Evolutionary conservation across 2,888 invertebrate genomes (phyloP), one percentile per base, ranked within the genome.

Genomic region (Melanostoma scalare): DNA sequence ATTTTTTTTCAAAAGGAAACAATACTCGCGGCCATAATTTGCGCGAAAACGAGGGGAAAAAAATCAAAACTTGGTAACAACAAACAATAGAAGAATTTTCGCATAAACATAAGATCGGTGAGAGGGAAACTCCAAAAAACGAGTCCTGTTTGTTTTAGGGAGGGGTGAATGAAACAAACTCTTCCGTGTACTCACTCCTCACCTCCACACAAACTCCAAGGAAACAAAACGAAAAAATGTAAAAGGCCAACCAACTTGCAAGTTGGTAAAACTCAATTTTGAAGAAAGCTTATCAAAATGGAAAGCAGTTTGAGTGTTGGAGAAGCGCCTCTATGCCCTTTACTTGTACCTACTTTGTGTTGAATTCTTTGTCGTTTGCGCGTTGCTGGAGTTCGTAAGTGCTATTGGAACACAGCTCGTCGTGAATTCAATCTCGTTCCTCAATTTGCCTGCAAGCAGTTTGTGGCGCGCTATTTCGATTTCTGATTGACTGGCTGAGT

Each of bases 221-320:
- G 35, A 36, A 63, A 63, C 9, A 42, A 6, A 3, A 48, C 10
- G 5, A 52, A 8, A 56, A 38, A 9, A 48, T 48, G 30, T 56
- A 46, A 33, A 50, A 40, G 58, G 67, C 67, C 67, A 55, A 75
- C 38, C 30, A 72, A 58, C 56, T 63, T 63, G 63, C 50, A 79
- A 75, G 44, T 71, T 79, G 48, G 48, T 20, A 56, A 77, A 82
- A 82, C 77, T 82, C 77, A 82, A 77, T 82, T 82, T 73, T 52
- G 20, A 33, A 56, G 48, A 82, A 63, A 72, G 56, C 72, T 77
- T 77, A 76, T 71, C 69, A 60, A 61, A 56, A 77, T 71, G 55
- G 35, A 31, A 40, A 69, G 8, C n/a, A 6, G 55, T 63, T n/a
- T 9, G 20, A 0, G 42, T 42, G 46, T 31, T 36, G 46, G 48